Conservation (phyloP, 2,797 vertebrate species). For the Sebastes cheni region DNA sequence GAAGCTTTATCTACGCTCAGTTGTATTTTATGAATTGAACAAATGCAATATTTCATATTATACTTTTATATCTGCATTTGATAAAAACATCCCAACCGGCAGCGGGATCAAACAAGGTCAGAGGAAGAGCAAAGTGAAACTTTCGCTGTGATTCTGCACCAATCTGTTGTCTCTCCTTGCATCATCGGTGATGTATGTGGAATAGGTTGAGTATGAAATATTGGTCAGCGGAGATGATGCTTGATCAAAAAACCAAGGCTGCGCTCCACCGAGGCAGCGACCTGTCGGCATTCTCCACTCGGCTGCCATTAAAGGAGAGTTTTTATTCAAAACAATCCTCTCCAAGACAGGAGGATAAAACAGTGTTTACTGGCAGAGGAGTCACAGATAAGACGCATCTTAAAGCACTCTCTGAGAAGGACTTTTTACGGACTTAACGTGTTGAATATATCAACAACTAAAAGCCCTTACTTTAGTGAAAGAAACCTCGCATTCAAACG, state of each 20-base stretch:
- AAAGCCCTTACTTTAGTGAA: background rate
- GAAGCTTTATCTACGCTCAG: background rate
- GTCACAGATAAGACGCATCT: background rate
- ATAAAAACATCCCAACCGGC: background rate
- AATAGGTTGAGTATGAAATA: slow-evolving; percentile 54
- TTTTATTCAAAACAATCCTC: slow-evolving; percentile 38
- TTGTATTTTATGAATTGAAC: background rate
- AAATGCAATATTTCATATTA: background rate
- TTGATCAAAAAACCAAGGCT: slow-evolving; percentile 62
- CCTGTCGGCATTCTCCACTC: slow-evolving; percentile 29
- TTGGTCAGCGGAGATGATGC: slow-evolving; percentile 50
- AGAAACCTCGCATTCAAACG: background rate
- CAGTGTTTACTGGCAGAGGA: slow-evolving; percentile 14
- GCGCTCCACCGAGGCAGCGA: slow-evolving; percentile 30
- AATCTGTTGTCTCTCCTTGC: slow-evolving; percentile 48
- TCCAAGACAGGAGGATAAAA: slow-evolving; percentile 8
- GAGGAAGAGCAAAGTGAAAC: slow-evolving; percentile 10
- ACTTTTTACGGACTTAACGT: background rate
- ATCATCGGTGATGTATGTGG: slow-evolving; percentile 54
- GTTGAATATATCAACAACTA: background rate
- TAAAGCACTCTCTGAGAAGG: slow-evolving; percentile 6
- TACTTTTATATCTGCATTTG: background rate
- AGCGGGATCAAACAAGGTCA: slow-evolving; percentile 33
- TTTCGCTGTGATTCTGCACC: slow-evolving; percentile 45
- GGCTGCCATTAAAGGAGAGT: slow-evolving; percentile 15